Evolutionary conservation across 2,888 invertebrate genomes (phyloP), one percentile per base, ranked within the genome.

Genomic region (Volucella inanis): DNA sequence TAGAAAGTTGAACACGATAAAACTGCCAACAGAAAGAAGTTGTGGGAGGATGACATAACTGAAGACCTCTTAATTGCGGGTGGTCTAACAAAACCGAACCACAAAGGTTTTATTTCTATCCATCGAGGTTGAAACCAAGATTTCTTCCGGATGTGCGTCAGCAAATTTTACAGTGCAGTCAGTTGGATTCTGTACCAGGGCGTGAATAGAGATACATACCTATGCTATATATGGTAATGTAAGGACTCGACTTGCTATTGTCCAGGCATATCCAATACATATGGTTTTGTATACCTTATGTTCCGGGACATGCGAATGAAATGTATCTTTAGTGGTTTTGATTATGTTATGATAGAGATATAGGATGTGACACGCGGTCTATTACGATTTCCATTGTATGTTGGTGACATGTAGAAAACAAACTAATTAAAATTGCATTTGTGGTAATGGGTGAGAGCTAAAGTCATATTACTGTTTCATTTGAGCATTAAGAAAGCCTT

Each of bases 1-100:
- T 81, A 85, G 81, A 77, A 76, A 85, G 81, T 77, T 67, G 62
- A 54, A 71, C 57, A 59, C 81, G 81, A 81, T 81, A 77, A 77
- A 71, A 75, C 55, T 55, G 80, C 70, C 54, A 55, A 65, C 57
- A 67, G 55, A 52, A 70, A 43, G 54, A 77, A 64, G 47, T 75
- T 41, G 14, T 18, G 6, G 47, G 61, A 61, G 80, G 65, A 75
- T 80, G 31, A 31, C 6, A 31, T 31, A 31, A 31, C 31, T 71
- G 80, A 84, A 71, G 80, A 65, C 65, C 22, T 77, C 72, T 43
- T 15, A 61, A 43, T 72, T 61, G 65, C 14, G 71, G 71, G 62
- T 65, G 59, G 47, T 43, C 1, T 31, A 22, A 11, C 39, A 18
- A 54, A 50, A 14, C 31, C 6, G 31, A 54, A 14, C 14, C 67